phyloP scores from a whole-genome alignment of 2,888 invertebrate species.

The Seladonia tumulorum region DNA sequence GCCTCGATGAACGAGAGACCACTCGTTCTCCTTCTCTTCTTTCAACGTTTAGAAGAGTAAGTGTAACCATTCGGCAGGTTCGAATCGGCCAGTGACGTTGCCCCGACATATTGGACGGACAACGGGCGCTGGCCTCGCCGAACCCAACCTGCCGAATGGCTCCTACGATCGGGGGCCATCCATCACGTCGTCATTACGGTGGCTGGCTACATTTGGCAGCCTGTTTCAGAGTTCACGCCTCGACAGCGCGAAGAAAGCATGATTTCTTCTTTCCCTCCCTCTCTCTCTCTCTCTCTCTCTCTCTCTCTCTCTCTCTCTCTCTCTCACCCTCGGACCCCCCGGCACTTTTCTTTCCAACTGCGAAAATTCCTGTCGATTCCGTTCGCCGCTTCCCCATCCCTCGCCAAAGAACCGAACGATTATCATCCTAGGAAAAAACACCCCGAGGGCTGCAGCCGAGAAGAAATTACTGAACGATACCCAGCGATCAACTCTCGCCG shows the following conservation, averaged over 20 bases:
- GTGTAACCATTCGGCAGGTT: constrained; percentile 46
- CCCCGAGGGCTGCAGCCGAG: background rate
- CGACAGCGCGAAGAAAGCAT: constrained; percentile 55
- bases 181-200: constrained; percentile 79
- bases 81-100: constrained; percentile 53
- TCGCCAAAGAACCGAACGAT: background rate
- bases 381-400: background rate
- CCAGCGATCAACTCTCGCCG: background rate
- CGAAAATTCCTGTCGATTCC: constrained; percentile 26
- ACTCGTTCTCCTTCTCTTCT: constrained; percentile 38
- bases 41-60: constrained; percentile 51
- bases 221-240: constrained; percentile 71
- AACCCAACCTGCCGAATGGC: constrained; percentile 60
- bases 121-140: constrained; percentile 39
- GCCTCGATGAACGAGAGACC: constrained; percentile 73
- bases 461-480: background rate
- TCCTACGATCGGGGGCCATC: constrained; percentile 73
- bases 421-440: background rate
- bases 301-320: background rate
- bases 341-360: constrained; percentile 11
- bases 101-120: constrained; percentile 70
- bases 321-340: background rate
- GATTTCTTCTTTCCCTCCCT: constrained; percentile 12
- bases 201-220: constrained; percentile 65
- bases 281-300: too few species aligned